A percentile compares a stretch with the other conserved stretches of the same genome.
These are phyloP conservation scores for Tenthredo distinguenda DNA, from an alignment of 2,888 invertebrate species.

Conservation along the genomic window DNA sequence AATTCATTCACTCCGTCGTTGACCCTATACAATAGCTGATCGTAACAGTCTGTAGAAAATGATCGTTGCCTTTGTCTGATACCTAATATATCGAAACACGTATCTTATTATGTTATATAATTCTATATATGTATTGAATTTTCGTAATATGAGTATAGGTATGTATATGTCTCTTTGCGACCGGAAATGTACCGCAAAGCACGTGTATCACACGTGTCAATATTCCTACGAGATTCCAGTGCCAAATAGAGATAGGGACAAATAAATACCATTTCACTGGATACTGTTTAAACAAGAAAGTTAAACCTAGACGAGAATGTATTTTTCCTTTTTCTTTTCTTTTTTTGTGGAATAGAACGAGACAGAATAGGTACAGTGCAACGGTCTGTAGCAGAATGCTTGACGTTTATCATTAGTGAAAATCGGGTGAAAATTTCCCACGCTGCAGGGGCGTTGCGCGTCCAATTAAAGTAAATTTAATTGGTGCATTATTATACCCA, in stretches of 20 bases:
- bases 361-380: background rate
- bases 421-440: slow-evolving; percentile 36
- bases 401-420: slow-evolving; percentile 16
- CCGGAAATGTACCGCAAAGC: slow-evolving; percentile 38
- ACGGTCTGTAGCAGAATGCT: background rate
- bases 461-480: slow-evolving; percentile 45
- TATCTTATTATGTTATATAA: slow-evolving; percentile 1
- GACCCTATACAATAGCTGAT: background rate
- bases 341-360: background rate
- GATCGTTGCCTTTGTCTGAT: background rate
- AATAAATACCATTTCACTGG: background rate
- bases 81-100: background rate
- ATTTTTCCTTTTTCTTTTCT: background rate
- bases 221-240: background rate
- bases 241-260: background rate
- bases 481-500: slow-evolving; percentile 26
- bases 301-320: background rate
- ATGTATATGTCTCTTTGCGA: background rate
- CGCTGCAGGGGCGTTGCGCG: slow-evolving; percentile 3
- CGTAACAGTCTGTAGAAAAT: background rate
- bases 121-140: background rate
- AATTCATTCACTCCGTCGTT: background rate
- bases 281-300: background rate
- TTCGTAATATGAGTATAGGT: background rate
- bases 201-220: slow-evolving; percentile 43